Evolutionary conservation across 1,140 invertebrate species (phyloP).

Genomic region (Ganaspis sp.): DNA sequence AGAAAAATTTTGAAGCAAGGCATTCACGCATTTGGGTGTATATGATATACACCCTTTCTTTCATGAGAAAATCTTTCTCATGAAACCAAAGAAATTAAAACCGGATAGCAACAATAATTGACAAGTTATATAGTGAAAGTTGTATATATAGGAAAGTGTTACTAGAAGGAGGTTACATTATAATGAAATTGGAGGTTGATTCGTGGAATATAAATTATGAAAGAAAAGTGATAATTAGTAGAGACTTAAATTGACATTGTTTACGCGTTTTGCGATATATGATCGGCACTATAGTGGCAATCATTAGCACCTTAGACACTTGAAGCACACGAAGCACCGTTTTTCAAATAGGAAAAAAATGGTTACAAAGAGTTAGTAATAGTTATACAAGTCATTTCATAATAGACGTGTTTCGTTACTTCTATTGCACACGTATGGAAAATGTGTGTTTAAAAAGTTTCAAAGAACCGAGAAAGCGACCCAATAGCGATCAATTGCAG

Average conservation of each 20-base stretch:
- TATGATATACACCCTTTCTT: too few relatives aligned
- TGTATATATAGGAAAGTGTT: too few relatives aligned
- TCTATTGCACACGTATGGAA: conserved; percentile 12
- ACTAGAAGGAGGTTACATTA: too few relatives aligned
- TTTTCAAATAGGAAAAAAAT: neutral
- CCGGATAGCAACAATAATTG: too few relatives aligned
- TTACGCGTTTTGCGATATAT: neutral
- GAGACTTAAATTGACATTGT: neutral
- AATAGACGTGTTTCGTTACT: conserved; percentile 11
- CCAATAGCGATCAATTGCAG: neutral
- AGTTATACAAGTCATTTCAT: conserved; percentile 22
- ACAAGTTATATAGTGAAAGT: too few relatives aligned
- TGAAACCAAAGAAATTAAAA: too few relatives aligned
- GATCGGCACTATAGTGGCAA: neutral
- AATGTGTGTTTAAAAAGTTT: neutral
- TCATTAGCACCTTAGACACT: conserved; percentile 24
- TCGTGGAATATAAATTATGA: neutral
- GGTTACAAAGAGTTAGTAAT: neutral
- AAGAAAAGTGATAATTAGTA: neutral
- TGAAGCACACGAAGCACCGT: neutral
- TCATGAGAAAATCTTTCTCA: too few relatives aligned
- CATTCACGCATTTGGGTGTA: too few relatives aligned
- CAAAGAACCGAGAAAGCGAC: neutral
- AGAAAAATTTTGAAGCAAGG: too few relatives aligned
- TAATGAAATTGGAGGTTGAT: too few relatives aligned